A percentile compares a stretch with the other conserved stretches of the same genome.
Evolutionary conservation across 2,113 vertebrate species (phyloP).

Genomic region (Lophura nycthemera): DNA sequence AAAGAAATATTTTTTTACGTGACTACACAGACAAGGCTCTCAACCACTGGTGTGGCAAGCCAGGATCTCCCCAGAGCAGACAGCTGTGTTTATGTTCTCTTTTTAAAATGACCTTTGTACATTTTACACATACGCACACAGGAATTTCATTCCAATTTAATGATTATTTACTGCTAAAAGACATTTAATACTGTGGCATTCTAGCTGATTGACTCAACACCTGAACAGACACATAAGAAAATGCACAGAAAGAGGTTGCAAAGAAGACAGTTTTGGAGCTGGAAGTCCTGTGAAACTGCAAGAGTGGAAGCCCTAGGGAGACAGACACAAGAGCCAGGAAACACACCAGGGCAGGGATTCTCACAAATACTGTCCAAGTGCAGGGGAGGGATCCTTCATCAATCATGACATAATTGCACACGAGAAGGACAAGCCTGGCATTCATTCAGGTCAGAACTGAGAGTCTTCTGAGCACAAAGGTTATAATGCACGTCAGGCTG

Average conservation of each 20-base stretch:
- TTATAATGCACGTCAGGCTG: not conserved
- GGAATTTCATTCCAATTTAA: not conserved
- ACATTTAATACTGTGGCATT: not conserved
- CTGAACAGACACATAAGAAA: not conserved
- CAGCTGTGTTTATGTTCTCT: not conserved
- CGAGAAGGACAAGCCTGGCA: not conserved
- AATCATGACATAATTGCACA: not conserved
- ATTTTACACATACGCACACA: accelerated
- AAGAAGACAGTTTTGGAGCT: not conserved
- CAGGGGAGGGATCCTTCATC: not conserved
- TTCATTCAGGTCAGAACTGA: not conserved
- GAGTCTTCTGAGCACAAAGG: not conserved
- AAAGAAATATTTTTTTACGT: not conserved
- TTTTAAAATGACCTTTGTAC: not conserved
- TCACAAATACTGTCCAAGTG: accelerated
- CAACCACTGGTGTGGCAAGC: not conserved
- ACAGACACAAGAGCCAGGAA: not conserved
- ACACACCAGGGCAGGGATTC: not conserved
- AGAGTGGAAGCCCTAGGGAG: not conserved
- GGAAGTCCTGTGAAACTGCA: not conserved
- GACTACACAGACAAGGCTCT: not conserved
- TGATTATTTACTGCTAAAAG: not conserved
- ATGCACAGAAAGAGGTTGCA: not conserved
- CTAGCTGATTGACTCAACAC: not conserved
- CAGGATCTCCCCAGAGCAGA: not conserved